Evolutionary conservation across 2,888 invertebrate species (phyloP).

Genomic region (Cheilosia vernalis): DNA sequence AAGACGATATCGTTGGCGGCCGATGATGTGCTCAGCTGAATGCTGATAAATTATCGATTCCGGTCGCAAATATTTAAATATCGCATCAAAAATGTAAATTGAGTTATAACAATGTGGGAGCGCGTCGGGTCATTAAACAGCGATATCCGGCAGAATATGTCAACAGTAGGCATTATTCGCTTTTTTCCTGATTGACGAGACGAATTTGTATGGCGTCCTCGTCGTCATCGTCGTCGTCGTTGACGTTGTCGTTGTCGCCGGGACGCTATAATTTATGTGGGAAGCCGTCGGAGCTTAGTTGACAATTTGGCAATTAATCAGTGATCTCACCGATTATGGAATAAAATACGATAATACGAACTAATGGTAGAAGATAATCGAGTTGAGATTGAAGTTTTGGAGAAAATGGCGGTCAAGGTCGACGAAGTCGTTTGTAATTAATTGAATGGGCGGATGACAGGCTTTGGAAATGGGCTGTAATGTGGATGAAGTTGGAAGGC

Average conservation of each 20-base stretch:
- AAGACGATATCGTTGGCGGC: slow-evolving; percentile 17
- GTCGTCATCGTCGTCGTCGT: not conserved
- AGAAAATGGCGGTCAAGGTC: not conserved
- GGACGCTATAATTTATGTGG: slow-evolving; percentile 21
- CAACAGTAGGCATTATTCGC: not conserved
- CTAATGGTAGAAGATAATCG: not conserved
- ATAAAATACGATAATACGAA: not conserved
- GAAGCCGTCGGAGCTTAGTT: slow-evolving; percentile 13
- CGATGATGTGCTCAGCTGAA: slow-evolving; percentile 1
- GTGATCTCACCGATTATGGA: not conserved
- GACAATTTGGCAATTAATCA: not conserved
- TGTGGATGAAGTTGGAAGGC: not conserved
- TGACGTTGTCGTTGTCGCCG: not conserved
- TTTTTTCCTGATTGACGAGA: slow-evolving; percentile 15
- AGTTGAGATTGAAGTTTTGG: not conserved
- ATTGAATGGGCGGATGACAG: no score
- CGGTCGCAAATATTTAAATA: slow-evolving; percentile 69
- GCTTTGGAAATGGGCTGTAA: not conserved
- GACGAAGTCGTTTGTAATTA: not conserved
- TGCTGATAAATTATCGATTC: slow-evolving; percentile 64
- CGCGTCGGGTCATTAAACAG: slow-evolving; percentile 66
- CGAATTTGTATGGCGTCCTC: slow-evolving; percentile 2
- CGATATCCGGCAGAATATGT: slow-evolving; percentile 66
- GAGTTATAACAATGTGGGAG: slow-evolving; percentile 57
- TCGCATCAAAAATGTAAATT: slow-evolving; percentile 65